Percentiles rank a stretch among this genome's conserved stretches.
Conservation (phyloP, 1,140 invertebrate species). For the Drosophila neocordata region DNA sequence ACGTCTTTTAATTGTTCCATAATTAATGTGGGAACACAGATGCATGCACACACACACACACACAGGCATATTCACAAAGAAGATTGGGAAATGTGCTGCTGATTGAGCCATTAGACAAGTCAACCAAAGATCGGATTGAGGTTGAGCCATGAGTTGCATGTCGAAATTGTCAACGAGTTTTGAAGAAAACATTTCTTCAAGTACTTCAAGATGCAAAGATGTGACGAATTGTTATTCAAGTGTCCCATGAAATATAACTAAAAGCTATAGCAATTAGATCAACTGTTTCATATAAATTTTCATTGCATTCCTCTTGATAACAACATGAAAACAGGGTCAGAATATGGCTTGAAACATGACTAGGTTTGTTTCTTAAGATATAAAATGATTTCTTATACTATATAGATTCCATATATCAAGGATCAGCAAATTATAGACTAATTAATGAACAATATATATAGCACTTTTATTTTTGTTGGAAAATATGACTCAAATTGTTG, state of each 20-base stretch:
- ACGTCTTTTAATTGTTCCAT: slow-evolving; percentile 73
- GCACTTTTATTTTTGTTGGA: too few species aligned
- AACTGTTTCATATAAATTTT: slow-evolving; percentile 22
- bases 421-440: too few species aligned
- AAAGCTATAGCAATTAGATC: too few species aligned
- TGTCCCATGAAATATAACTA: not conserved
- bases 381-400: too few species aligned
- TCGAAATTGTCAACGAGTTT: slow-evolving; percentile 58
- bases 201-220: slow-evolving; percentile 22
- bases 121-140: slow-evolving; percentile 18
- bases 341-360: too few species aligned
- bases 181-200: slow-evolving; percentile 28
- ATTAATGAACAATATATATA: too few species aligned
- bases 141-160: slow-evolving; percentile 39
- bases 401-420: too few species aligned
- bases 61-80: slow-evolving; percentile 8
- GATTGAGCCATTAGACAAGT: slow-evolving; percentile 64
- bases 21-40: slow-evolving; percentile 73
- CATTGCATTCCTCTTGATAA: too few species aligned
- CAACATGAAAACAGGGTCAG: too few species aligned
- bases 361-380: too few species aligned
- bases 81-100: slow-evolving; percentile 47
- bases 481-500: too few species aligned
- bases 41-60: too few species aligned
- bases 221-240: slow-evolving; percentile 49